These are phyloP conservation scores for Rhinogobius similis DNA, from an alignment of 2,113 vertebrate species.

Conservation along the genomic window DNA sequence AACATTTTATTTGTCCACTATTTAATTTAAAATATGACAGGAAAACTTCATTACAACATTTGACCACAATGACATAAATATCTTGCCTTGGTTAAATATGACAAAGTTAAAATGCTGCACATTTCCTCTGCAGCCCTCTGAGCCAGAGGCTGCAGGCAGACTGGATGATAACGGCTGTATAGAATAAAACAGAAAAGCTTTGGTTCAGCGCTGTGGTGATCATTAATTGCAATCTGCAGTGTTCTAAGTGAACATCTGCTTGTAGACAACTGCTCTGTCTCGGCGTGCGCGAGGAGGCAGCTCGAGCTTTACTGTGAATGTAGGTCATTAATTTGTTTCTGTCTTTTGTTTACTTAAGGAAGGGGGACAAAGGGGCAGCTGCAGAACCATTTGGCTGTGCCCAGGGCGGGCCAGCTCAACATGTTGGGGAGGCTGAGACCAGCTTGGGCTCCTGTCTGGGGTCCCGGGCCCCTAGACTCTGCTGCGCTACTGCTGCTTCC, in stretches of 20 bases:
- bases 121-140: not conserved
- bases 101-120: not conserved
- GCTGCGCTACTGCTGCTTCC: constrained; percentile 55
- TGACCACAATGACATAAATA: not conserved
- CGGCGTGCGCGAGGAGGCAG: constrained; percentile 44
- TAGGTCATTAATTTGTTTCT: constrained; percentile 99
- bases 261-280: constrained; percentile 79
- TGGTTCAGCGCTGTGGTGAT: constrained; percentile 44
- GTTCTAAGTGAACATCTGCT: constrained; percentile 85
- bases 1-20: no score
- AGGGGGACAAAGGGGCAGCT: constrained; percentile 99
- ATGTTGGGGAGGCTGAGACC: constrained; percentile 85
- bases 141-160: constrained; percentile 1
- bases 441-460: constrained; percentile 92
- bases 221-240: constrained; percentile 69
- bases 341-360: constrained; percentile 99
- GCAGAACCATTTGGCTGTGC: constrained; percentile 99
- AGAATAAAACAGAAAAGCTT: constrained; percentile 34
- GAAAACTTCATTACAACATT: not conserved
- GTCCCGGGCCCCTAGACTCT: constrained; percentile 77
- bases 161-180: constrained; percentile 31
- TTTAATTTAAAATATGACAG: not conserved
- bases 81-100: not conserved
- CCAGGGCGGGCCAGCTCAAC: constrained; percentile 93
- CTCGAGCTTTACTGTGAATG: constrained; percentile 91